Percentiles rank a stretch among this genome's conserved stretches.
Conservation (phyloP, 1,140 invertebrate genomes). For the Eriosoma lanigerum region DNA sequence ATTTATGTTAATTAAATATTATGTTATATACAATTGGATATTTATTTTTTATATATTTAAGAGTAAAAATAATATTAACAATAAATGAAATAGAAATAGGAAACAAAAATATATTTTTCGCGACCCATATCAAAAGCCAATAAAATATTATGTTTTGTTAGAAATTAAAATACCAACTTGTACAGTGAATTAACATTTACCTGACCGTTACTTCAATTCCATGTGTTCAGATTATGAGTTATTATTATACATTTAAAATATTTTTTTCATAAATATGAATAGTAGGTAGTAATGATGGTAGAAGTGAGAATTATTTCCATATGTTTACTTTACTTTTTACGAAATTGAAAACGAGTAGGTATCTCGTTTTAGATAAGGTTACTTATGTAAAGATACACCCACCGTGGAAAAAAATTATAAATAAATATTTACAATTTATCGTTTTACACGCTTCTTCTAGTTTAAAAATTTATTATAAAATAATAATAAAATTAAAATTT, state of each 20-base stretch:
- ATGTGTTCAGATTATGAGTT: not conserved
- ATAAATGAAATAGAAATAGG: too few species aligned
- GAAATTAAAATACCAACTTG: not conserved
- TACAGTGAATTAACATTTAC: not conserved
- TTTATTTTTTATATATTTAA: too few species aligned
- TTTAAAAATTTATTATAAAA: not conserved
- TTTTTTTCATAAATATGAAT: not conserved
- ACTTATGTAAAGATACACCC: too few species aligned
- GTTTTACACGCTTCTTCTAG: not conserved
- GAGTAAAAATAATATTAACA: too few species aligned
- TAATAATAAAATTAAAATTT: not conserved
- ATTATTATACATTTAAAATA: too few species aligned
- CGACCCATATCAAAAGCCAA: too few species aligned
- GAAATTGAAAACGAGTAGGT: not conserved
- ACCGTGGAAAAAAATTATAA: not conserved
- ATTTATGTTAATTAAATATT: too few species aligned
- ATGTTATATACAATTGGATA: too few species aligned
- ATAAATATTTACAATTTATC: not conserved
- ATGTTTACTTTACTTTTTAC: not conserved
- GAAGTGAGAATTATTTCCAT: not conserved
- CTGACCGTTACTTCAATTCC: not conserved
- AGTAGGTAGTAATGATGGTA: not conserved
- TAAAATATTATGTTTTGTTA: too few species aligned
- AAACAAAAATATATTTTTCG: too few species aligned
- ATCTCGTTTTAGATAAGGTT: not conserved